These are phyloP conservation scores for Cotesia vestalis DNA, from an alignment of 1,140 invertebrate species.

Conservation along the genomic window DNA sequence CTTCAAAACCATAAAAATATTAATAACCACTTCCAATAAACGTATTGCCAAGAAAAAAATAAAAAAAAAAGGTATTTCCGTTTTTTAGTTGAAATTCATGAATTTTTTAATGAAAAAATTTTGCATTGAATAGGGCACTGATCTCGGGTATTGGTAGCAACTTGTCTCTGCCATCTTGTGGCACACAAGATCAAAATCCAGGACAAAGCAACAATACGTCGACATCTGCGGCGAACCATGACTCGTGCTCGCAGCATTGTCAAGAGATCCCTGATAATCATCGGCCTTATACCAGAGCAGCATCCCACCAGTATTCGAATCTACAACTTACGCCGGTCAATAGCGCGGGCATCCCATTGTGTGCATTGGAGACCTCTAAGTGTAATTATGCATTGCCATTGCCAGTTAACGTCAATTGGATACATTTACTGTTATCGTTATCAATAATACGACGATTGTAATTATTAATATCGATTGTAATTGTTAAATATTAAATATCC, in stretches of 20 bases:
- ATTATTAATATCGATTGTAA: too few relatives aligned
- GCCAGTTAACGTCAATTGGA: too few relatives aligned
- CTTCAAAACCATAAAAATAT: too few relatives aligned
- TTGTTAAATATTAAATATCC: too few relatives aligned
- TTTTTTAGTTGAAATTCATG: too few relatives aligned
- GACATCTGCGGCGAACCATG: constrained; percentile 31
- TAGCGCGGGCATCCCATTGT: constrained; percentile 47
- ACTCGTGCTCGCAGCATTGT: constrained; percentile 9
- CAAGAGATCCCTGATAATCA: constrained; percentile 31
- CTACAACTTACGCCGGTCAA: constrained; percentile 55
- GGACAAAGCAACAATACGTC: constrained; percentile 31
- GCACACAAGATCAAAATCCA: constrained; percentile 55
- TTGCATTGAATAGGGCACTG: constrained; percentile 46
- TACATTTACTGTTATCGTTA: too few relatives aligned
- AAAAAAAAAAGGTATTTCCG: too few relatives aligned
- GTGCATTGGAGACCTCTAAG: constrained; percentile 49
- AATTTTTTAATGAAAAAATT: too few relatives aligned
- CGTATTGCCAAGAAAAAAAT: too few relatives aligned
- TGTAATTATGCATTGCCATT: constrained; percentile 40
- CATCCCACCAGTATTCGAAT: constrained; percentile 30
- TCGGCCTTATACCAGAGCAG: constrained; percentile 17
- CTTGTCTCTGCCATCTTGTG: constrained; percentile 57
- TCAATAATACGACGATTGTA: too few relatives aligned
- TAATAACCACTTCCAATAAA: too few relatives aligned
- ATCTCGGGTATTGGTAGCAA: constrained; percentile 60